A percentile compares a stretch with the other conserved stretches of the same genome.
These are phyloP conservation scores for Ligdia adustata DNA, from an alignment of 2,888 invertebrate species.

Conservation along the genomic window DNA sequence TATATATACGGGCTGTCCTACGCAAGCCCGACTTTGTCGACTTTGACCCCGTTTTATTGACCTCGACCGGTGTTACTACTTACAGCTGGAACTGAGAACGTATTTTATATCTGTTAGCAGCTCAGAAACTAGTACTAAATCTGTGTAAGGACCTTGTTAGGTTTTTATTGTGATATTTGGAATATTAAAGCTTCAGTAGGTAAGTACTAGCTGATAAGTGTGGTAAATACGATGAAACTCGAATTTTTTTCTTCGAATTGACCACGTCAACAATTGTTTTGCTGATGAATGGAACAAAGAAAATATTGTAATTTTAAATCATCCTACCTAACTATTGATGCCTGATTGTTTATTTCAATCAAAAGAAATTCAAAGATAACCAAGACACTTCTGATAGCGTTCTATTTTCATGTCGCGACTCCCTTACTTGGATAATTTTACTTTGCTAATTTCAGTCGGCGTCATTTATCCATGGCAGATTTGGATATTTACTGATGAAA, in stretches of 20 bases:
- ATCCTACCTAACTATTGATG: too few species aligned
- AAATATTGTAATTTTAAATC: constrained; percentile 1
- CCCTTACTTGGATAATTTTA: too few species aligned
- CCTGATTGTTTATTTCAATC: neutral
- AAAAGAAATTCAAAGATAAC: constrained; percentile 10
- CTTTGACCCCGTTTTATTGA: constrained; percentile 76
- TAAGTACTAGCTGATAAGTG: too few species aligned
- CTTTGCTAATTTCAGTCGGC: too few species aligned
- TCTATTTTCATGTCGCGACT: neutral
- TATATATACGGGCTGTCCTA: constrained; percentile 58
- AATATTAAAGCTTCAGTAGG: too few species aligned
- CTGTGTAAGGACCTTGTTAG: constrained; percentile 8
- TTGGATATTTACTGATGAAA: too few species aligned
- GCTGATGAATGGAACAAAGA: constrained; percentile 4
- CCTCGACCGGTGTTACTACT: constrained; percentile 58
- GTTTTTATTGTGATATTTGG: too few species aligned
- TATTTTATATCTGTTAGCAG: neutral
- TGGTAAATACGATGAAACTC: too few species aligned
- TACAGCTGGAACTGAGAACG: constrained; percentile 30
- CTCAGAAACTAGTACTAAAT: constrained; percentile 20
- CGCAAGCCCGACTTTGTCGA: constrained; percentile 68
- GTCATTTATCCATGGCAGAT: too few species aligned
- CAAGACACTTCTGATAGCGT: too few species aligned
- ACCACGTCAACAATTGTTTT: too few species aligned
- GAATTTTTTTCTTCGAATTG: too few species aligned